Evolutionary conservation across 30 jellyfish, hydroid and myxozoan species (phyloP).

Genomic region (Cassiopea andromeda): DNA sequence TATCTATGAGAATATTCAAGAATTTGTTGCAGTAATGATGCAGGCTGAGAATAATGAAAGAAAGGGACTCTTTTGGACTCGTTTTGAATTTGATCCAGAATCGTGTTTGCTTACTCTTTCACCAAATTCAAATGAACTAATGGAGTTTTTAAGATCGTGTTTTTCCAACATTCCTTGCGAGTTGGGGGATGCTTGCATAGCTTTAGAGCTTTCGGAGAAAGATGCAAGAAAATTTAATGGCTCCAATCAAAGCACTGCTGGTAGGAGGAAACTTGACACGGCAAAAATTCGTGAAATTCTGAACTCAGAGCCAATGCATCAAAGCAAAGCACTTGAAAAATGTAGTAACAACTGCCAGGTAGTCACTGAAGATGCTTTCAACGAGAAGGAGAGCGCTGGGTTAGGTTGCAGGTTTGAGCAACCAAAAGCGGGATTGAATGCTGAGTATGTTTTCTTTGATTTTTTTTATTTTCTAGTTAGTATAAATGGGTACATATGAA

Average conservation of each 20-base stretch:
- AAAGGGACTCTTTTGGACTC: slow-evolving; percentile 47
- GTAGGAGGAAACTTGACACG: background rate
- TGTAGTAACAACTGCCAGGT: background rate
- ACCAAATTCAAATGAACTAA: slow-evolving; percentile 37
- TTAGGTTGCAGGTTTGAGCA: background rate
- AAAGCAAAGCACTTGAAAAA: slow-evolving; percentile 7
- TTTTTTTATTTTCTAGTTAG: too few species aligned
- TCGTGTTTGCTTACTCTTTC: slow-evolving; percentile 34
- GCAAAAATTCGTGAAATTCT: slow-evolving; percentile 38
- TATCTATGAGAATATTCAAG: slow-evolving; percentile 25
- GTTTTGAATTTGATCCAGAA: slow-evolving; percentile 38
- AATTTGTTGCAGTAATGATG: slow-evolving; percentile 54
- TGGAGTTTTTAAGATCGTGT: slow-evolving; percentile 15
- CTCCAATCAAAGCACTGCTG: background rate
- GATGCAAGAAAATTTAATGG: background rate
- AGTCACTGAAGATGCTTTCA: background rate
- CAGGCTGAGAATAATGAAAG: slow-evolving; percentile 5
- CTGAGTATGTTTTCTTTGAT: too few species aligned
- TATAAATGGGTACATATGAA: too few species aligned
- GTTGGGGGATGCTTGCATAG: slow-evolving; percentile 38
- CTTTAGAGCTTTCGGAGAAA: background rate
- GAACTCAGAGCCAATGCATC: slow-evolving; percentile 25
- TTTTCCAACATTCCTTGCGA: slow-evolving; percentile 17
- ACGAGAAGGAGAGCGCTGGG: background rate
- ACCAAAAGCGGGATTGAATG: too few species aligned